A percentile compares a stretch with the other conserved stretches of the same genome.
Conservation (phyloP, 1,140 invertebrate species). For the Leptopilina clavipes region DNA sequence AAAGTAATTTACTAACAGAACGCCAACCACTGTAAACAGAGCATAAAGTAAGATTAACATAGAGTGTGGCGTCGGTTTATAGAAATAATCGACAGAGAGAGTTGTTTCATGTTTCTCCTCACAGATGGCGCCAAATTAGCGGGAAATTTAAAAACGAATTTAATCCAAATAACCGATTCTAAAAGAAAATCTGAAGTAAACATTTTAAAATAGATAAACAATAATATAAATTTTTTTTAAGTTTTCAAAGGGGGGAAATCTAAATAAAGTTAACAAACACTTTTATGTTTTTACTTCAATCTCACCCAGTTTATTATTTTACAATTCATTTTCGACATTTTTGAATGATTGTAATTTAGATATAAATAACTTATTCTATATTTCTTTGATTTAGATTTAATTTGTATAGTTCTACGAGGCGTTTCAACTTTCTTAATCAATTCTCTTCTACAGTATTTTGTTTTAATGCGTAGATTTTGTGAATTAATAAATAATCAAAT, state of each 20-base stretch:
- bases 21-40: slow-evolving; percentile 55
- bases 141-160: slow-evolving; percentile 10
- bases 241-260: neutral
- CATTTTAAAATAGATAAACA: no score
- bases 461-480: no score
- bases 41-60: neutral
- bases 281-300: slow-evolving; percentile 53
- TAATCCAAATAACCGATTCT: no score
- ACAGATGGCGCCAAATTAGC: neutral
- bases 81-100: neutral
- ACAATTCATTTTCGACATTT: slow-evolving; percentile 38
- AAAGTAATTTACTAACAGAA: neutral
- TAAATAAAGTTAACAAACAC: neutral
- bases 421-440: slow-evolving; percentile 19
- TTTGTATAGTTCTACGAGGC: neutral
- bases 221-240: neutral
- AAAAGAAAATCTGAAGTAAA: no score
- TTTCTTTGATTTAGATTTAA: slow-evolving; percentile 27
- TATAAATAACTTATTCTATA: slow-evolving; percentile 35
- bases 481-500: no score
- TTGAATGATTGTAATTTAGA: slow-evolving; percentile 36
- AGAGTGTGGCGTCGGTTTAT: neutral
- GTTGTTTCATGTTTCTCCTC: neutral
- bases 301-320: slow-evolving; percentile 35
- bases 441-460: neutral